Evolutionary conservation across 2,888 invertebrate species (phyloP).

Genomic region (Nomada ferruginata): DNA sequence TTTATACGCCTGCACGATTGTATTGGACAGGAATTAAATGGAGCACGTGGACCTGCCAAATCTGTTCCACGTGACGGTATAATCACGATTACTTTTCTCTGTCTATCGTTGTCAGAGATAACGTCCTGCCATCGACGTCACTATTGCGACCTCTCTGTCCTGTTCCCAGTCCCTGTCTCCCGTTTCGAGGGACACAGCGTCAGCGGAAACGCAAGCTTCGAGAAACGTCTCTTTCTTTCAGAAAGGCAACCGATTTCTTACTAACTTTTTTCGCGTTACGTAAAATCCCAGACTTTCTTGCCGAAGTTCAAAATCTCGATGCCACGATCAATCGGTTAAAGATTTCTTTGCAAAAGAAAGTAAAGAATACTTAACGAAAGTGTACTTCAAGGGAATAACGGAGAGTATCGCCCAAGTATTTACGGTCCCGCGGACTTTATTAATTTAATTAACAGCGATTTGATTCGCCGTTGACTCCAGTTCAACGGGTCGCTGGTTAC

Average conservation of each 20-base stretch:
- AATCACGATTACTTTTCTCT: not conserved
- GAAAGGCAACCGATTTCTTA: not conserved
- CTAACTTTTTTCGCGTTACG: not conserved
- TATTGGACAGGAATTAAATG: not conserved
- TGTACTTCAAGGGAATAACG: not conserved
- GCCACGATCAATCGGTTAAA: not conserved
- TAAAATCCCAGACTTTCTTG: not conserved
- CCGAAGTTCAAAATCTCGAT: not conserved
- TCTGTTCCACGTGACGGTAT: slow-evolving; percentile 12
- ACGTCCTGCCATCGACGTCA: slow-evolving; percentile 17
- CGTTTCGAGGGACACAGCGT: slow-evolving; percentile 23
- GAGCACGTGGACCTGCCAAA: slow-evolving; percentile 43
- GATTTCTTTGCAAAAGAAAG: not conserved
- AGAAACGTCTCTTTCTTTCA: slow-evolving; percentile 36
- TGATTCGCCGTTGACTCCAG: not conserved
- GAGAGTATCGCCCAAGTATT: not conserved
- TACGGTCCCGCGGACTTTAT: not conserved
- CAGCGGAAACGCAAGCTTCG: slow-evolving; percentile 31
- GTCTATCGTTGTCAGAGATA: slow-evolving; percentile 16
- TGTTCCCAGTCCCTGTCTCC: not conserved
- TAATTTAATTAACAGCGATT: not conserved
- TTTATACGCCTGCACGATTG: not conserved
- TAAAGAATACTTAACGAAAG: not conserved
- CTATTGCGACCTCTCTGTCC: not conserved
- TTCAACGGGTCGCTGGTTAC: not conserved